Conservation (phyloP, 2,797 vertebrate genomes). For the Myripristis murdjan region DNA sequence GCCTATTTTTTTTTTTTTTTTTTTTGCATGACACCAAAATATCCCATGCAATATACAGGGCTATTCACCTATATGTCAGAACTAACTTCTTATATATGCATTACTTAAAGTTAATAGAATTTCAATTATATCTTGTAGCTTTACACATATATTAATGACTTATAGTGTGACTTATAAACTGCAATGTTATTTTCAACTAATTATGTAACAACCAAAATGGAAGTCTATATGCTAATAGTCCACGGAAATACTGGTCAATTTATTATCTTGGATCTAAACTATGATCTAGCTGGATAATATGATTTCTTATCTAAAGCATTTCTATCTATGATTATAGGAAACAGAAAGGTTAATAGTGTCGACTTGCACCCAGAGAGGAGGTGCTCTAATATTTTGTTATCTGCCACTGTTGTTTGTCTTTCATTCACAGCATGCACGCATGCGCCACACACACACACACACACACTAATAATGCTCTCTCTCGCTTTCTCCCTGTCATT, state of each 20-base stretch:
- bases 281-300: constrained; percentile 67
- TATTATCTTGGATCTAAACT: constrained; percentile 64
- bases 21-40: constrained; percentile 56
- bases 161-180: constrained; percentile 79
- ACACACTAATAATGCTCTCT: constrained; percentile 17
- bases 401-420: constrained; percentile 34
- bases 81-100: constrained; percentile 73
- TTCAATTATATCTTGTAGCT: constrained; percentile 79
- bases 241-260: constrained; percentile 46
- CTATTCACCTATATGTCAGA: constrained; percentile 73
- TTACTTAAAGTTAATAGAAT: constrained; percentile 81
- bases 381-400: constrained; percentile 16
- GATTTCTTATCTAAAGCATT: constrained; percentile 46
- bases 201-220: constrained; percentile 68
- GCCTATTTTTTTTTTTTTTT: too few relatives aligned
- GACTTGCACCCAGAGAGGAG: constrained; percentile 42
- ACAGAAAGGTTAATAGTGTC: constrained; percentile 49
- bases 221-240: constrained; percentile 63
- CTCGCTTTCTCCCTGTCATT: constrained; percentile 9
- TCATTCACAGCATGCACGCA: constrained; percentile 18
- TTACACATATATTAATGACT: constrained; percentile 85
- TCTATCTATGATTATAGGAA: constrained; percentile 64
- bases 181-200: constrained; percentile 75
- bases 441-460: constrained; percentile 15
- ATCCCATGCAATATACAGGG: constrained; percentile 71